phyloP scores from a whole-genome alignment of 2,113 vertebrate species.

The Grantiella picta region DNA sequence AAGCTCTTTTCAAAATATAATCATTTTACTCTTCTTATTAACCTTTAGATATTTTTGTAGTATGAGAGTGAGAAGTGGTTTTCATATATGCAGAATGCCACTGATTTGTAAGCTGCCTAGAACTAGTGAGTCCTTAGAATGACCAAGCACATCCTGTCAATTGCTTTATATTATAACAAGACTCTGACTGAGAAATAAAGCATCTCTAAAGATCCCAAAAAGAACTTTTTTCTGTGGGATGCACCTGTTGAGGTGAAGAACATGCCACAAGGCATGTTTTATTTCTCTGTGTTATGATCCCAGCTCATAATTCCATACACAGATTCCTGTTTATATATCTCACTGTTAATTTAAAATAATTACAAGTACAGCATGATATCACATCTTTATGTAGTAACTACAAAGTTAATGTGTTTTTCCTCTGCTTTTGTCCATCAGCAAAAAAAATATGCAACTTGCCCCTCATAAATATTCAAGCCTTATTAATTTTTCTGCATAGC shows the following conservation, averaged over 20 bases:
- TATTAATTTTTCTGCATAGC: background rate
- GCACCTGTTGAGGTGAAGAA: background rate
- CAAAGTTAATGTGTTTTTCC: background rate
- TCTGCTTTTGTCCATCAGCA: background rate
- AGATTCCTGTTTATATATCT: background rate
- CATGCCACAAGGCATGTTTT: background rate
- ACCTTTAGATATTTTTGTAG: background rate
- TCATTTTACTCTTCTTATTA: background rate
- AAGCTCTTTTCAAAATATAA: background rate
- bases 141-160: background rate
- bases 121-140: background rate
- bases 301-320: background rate
- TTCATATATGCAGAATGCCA: background rate
- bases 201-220: background rate
- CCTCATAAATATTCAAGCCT: background rate
- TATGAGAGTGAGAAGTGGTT: background rate
- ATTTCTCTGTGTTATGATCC: background rate
- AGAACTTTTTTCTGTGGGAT: background rate
- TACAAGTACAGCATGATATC: background rate
- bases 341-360: background rate
- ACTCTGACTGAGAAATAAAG: background rate
- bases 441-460: background rate
- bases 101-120: background rate
- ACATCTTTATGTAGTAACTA: background rate
- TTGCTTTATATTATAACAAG: background rate